Evolutionary conservation across 1,140 invertebrate genomes (phyloP), one percentile per base, ranked within the genome.

Genomic region (Drosophila chauvacae): DNA sequence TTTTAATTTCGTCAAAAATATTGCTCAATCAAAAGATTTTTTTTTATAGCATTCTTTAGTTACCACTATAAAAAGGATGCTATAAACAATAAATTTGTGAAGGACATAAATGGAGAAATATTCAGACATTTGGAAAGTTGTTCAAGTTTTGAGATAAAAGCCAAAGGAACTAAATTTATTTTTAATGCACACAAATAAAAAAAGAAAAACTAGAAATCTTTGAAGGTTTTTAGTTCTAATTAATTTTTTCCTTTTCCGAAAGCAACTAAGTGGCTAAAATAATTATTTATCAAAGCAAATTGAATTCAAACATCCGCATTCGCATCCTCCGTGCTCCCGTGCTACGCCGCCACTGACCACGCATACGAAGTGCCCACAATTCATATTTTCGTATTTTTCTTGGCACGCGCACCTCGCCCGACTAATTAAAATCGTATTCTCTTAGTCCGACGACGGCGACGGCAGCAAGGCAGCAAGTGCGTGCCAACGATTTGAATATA

Each of bases 301-400:
- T 30, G 1, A 30, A 30, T 30, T 30, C 30, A 30, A 42, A 69
- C n/a, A 39, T 69, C 39, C 33, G 39, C 48, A 16, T 14, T 26
- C 2, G 14, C 14, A 50, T 51, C 39, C 68, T 23, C 23, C 16
- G 13, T 26, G 11, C 14, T 28, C 63, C 66, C 16, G 35, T 35
- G n/a, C 6, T 41, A 56, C 48, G 48, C 48, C 62, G 66, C 48
- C 66, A 5, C 23, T 70, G 66, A 4, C 1, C 20, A 65, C 63
- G 55, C 53, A 65, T n/a, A 63, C 60, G 58, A 53, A 53, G 53
- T 60, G 51, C 37, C 59, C 47, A 57, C 50, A 69, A 56, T 71
- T 80, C 83, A 87, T 88, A 88, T 77, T 88, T 88, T 61, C 77
- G 48, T 65, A 76, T 78, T 66, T 80, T 90, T 70, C 45, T 90